A percentile compares a stretch with the other conserved stretches of the same genome.
phyloP scores from a whole-genome alignment of 2,113 vertebrate species.

The Tonatia bakeri region DNA sequence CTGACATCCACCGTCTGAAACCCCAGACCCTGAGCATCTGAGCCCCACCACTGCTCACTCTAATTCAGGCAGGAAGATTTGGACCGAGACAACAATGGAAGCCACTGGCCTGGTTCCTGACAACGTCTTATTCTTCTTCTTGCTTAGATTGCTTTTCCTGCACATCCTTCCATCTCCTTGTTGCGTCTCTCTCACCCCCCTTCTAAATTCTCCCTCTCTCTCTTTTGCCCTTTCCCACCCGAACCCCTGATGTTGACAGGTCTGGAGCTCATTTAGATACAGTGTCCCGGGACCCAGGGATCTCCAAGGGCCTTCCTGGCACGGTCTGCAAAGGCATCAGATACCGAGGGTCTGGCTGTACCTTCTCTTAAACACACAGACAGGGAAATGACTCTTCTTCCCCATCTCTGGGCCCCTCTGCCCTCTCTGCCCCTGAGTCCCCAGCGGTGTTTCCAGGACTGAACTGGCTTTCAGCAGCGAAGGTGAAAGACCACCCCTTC shows the following conservation, averaged over 20 bases:
- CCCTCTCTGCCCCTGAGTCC: neutral
- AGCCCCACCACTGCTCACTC: neutral
- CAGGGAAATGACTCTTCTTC: neutral
- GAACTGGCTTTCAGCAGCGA: neutral
- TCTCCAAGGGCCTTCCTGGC: neutral
- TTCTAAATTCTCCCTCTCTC: neutral
- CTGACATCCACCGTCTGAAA: neutral
- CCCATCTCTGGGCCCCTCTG: neutral
- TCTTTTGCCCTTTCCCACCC: too few relatives aligned
- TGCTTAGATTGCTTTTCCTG: neutral
- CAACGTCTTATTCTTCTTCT: neutral
- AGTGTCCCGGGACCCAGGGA: neutral
- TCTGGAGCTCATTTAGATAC: neutral
- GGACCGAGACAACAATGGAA: neutral
- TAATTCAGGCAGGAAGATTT: accelerated
- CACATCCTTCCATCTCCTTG: too few relatives aligned
- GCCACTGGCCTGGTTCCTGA: accelerated
- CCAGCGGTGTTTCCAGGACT: too few relatives aligned
- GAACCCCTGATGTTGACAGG: neutral
- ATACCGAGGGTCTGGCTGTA: too few relatives aligned
- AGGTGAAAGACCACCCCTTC: neutral
- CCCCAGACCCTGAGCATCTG: accelerated
- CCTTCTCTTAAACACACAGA: neutral
- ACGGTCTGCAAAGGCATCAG: neutral
- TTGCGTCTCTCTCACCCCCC: neutral